Evolutionary conservation across 2,888 invertebrate species (phyloP), one percentile per base, ranked within the genome.

Genomic region (Terebella lapidaria): DNA sequence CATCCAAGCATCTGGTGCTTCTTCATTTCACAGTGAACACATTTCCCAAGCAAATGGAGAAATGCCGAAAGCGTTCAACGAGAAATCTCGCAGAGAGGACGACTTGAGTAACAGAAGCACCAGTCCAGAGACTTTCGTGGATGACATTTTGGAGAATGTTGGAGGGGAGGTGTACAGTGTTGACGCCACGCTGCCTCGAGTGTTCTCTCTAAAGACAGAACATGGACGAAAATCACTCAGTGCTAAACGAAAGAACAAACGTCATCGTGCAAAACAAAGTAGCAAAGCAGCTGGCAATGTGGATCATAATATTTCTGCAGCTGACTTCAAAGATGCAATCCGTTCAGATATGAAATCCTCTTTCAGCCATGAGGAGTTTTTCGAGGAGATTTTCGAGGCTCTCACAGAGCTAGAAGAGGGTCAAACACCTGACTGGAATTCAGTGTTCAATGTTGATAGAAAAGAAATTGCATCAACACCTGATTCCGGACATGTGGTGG

Each of bases 171-270:
- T 30, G 3, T 55, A 35, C 35, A 55, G 30, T 35, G 29, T 5
- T 5, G 55, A 55, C 22, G 55, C 55, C 15, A 55, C 55, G 20
- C 24, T 55, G 55, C 30, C 30, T 4, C 29, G 55, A 5, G 35
- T 55, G 20, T 55, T 55, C 22, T 5, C 55, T 5, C 10, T 55
- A 5, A 5, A 5, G 3, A 10, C 5, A 22, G 10, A 10, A 5
- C n/a, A 24, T 24, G 22, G 49, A 15, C 15, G 49, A 10, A 49
- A 49, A 22, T 24, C 22, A 5, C 18, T 10, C 24, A 5, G 10
- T 5, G 24, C 10, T 15, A 10, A 49, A 24, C 18, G 22, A 20
- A 49, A 10, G 24, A 24, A 10, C 5, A 49, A 49, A 22, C 5
- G 10, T 5, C 10, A 49, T 22, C n/a, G 22, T 15, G 18, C 5